These are phyloP conservation scores for Pseudomugil gertrudae DNA, from an alignment of 2,797 vertebrate species.

Conservation along the genomic window DNA sequence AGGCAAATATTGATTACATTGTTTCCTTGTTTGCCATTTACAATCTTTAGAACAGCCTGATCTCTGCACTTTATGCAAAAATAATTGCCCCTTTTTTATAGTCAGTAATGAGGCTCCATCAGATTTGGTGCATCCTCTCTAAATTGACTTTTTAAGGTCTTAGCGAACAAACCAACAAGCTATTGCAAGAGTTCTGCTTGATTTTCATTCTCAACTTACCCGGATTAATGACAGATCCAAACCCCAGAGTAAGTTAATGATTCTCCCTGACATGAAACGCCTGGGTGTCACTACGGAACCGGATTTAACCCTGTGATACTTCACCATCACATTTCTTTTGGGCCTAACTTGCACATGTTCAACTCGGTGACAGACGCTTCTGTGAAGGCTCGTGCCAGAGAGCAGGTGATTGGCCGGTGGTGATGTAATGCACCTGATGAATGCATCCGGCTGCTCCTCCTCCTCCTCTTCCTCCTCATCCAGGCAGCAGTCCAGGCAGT, in stretches of 20 bases:
- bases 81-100: background rate
- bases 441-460: conserved; percentile 59
- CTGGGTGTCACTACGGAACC: background rate
- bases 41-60: background rate
- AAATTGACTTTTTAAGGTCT: background rate
- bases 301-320: conserved; percentile 27
- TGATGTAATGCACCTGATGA: conserved; percentile 81
- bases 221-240: background rate
- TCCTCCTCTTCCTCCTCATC: conserved; percentile 46
- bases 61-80: conserved; percentile 1
- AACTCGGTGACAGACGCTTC: conserved; percentile 25
- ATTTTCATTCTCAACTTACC: background rate
- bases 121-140: background rate
- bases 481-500: conserved; percentile 68
- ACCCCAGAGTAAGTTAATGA: background rate
- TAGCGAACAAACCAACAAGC: background rate
- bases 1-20: too few relatives aligned
- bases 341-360: conserved; percentile 31
- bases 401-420: conserved; percentile 67
- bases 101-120: background rate
- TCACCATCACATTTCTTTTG: background rate
- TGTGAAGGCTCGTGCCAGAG: conserved; percentile 32
- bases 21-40: too few relatives aligned
- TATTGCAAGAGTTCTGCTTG: background rate
- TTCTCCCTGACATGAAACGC: background rate